These are phyloP conservation scores for Hemaris fuciformis DNA, from an alignment of 2,888 invertebrate genomes.

Conservation along the genomic window DNA sequence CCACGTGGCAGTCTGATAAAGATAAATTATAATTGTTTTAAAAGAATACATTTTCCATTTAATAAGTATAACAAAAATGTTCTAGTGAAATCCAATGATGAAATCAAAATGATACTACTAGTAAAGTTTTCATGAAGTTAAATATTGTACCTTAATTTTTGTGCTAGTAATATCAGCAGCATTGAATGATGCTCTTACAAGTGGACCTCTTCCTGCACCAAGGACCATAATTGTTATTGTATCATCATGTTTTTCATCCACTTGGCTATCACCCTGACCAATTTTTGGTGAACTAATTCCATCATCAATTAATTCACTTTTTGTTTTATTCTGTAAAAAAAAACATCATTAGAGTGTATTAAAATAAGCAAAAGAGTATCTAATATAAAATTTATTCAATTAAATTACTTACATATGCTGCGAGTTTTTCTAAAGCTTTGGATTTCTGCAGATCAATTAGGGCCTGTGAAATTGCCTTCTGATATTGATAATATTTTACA, in stretches of 20 bases:
- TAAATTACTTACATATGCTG: slow-evolving; percentile 24
- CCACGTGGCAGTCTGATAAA: no score
- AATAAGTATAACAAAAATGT: no score
- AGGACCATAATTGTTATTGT: slow-evolving; percentile 90
- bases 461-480: slow-evolving; percentile 89
- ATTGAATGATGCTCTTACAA: slow-evolving; percentile 93
- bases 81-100: no score
- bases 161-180: slow-evolving; percentile 88
- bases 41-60: no score
- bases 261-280: slow-evolving; percentile 4
- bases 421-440: slow-evolving; percentile 22
- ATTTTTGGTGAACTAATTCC: not conserved
- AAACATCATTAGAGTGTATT: not conserved
- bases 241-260: slow-evolving; percentile 23
- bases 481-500: slow-evolving; percentile 94
- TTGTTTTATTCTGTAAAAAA: not conserved
- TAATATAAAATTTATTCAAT: not conserved
- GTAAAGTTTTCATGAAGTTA: not conserved
- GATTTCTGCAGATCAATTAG: slow-evolving; percentile 80
- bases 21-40: no score
- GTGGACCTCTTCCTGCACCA: slow-evolving; percentile 97
- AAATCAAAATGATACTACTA: no score
- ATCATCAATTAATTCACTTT: not conserved
- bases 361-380: not conserved
- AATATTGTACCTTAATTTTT: slow-evolving; percentile 81